Evolutionary conservation across 2,888 invertebrate genomes (phyloP), one percentile per base, ranked within the genome.

Genomic region (Brachycybe producta): DNA sequence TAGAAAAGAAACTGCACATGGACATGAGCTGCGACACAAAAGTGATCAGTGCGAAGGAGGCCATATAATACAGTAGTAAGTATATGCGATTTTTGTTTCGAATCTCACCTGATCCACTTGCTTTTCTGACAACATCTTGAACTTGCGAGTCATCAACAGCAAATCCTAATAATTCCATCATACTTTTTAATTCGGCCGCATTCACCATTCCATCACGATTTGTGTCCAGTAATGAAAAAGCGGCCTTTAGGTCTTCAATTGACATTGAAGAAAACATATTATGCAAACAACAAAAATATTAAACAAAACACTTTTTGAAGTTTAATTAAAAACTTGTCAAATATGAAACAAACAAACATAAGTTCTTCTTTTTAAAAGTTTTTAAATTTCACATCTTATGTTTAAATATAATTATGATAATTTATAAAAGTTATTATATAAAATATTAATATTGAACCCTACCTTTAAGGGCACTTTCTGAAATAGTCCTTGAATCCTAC

Each of bases 121-220:
- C 46, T 35, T 46, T 35, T 23, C 13, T 5, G n/a, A 46, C 36
- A 24, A 84, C 75, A 62, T 81, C 79, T 55, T 78, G 75, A 55
- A 83, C 77, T 61, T 79, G 75, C 63, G 81, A 80, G 62, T 83
- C 82, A 61, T 76, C 74, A 61, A 83, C 76, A 62, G 79, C 75
- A 59, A 84, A 82, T 61, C 82, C 83, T 58, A 84, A 73, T 67
- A 80, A 82, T 57, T 77, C 75, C 58, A 84, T 71, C 84, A 84
- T 84, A 64, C 77, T 77, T 68, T 83, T 82, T 61, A 84, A 69
- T 65, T 84, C 84, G 43, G 75, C 76, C 1, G 80, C 77, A 43
- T 80, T 82, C 57, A 84, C 78, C 63, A 77, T 76, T 1, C 84
- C 84, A 66, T 84, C 84, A 60, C 78, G 77, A 68, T 84, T 81